Evolutionary conservation across 2,113 vertebrate species (phyloP), one percentile per base, ranked within the genome.

Genomic region (Microcebus tavaratra): DNA sequence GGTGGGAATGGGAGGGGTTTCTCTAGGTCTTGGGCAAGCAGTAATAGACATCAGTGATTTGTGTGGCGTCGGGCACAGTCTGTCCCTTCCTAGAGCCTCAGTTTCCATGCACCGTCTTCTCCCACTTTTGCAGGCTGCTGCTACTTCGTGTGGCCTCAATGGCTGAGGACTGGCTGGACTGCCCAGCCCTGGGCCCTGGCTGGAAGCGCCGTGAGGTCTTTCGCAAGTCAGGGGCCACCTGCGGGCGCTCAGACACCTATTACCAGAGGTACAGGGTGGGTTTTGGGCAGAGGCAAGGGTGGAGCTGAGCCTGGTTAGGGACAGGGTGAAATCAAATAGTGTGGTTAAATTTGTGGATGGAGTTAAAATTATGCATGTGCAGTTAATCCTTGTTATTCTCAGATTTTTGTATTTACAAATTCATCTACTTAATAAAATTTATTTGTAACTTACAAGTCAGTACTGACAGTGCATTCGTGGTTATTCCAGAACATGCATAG

Each of bases 131-230:
- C 89, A 96, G 94, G 92, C 88, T 57, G 6, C 73, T 94, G 63
- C 53, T 96, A 7, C 91, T 92, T 89, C 82, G 80, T 9, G 29
- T 89, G 93, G 82, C 61, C 78, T 83, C 96, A 94, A 98, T 98
- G 98, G 98, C 98, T 97, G 99, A 99, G 78, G 99, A 99, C 36
- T 99, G 99, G 99, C 97, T 98, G 34, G 99, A 99, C 0, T 99
- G 99, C 96, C 98, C 99, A 4, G 85, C 88, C 9, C 97, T 99
- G 81, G 99, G 99, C 85, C 97, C 98, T 0, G 99, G 99, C 50
- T 99, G 99, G 99, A 99, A 99, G 97, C 99, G 99, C 36, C 99
- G 99, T 94, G 99, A 99, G 96, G 98, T 99, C 70, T 98, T 99
- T 59, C 99, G 99, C 3, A 99, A 99, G 63, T 99, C 99, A 14